Base-by-base conservation (phyloP, 37 sponge, comb jelly and placozoan genomes). In the Beroe ovata region DNA sequence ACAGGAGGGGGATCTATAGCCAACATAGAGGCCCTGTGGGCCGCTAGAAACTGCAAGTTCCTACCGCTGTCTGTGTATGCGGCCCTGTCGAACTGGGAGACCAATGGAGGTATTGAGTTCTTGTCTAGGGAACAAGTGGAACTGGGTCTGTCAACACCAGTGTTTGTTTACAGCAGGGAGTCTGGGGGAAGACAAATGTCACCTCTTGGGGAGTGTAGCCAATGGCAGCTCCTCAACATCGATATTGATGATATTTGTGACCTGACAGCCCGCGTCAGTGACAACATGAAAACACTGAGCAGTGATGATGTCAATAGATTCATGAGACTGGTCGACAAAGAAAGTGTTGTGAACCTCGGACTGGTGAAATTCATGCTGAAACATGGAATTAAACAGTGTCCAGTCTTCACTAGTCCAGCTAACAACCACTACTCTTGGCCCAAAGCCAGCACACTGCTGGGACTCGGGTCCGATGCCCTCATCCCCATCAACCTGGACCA, bases 1-100 rank as follows among this genome's bases (percentile, higher is more conserved):
- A 89, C 89, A 32, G 28, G 62, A 19, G 89, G 89, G 33, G 89
- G 89, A 0, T 26, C 61, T 3, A 8, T 89, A 11, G 89, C 89
- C 32, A 89, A 89, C 61, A 89, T 89, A 63, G 89, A 89, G 39
- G 61, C 89, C 19, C 41, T 89, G 26, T 89, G 89, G 89, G 89
- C 61, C 1, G n/a, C 89, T 8, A 89, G 89, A 30, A 89, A 89
- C 60, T 3, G 63, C 58, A 89, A 64, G 29, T 89, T 33, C 89
- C 2, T 25, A 4, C 89, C 89, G 6, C 64, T 89, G 8, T 25
- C 63, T 25, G 61, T 89, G 8, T 6, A 22, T 8, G 32, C 60
- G 34, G n/a, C 30, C 25, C 32, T 89, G 64, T 6, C 64, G 4
- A 3, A 64, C 8, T 41, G 19, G 11, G 29, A 29, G 6, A 60